These are phyloP conservation scores for Lepisosteus osseus DNA, from an alignment of 2,113 vertebrate genomes.

Conservation along the genomic window DNA sequence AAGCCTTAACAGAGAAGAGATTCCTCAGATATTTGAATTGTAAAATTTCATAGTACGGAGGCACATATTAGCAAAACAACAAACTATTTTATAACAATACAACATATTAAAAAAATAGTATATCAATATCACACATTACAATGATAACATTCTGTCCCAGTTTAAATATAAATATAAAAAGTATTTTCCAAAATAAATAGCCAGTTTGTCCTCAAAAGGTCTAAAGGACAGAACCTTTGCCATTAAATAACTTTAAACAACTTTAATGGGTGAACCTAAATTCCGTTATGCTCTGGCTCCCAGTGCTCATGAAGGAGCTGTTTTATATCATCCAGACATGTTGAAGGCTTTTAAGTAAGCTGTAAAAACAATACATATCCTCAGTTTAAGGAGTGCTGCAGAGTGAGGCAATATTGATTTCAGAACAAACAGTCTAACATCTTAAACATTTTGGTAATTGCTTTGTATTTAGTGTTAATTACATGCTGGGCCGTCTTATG, in stretches of 20 bases:
- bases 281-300: slow-evolving; percentile 63
- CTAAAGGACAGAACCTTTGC: slow-evolving; percentile 61
- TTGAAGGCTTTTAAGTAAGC: slow-evolving; percentile 80
- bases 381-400: slow-evolving; percentile 73
- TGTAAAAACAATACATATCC: slow-evolving; percentile 82
- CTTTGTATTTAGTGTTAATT: slow-evolving; percentile 72
- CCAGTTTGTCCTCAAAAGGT: slow-evolving; percentile 35
- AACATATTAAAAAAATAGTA: too few relatives aligned
- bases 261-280: slow-evolving; percentile 72
- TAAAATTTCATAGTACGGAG: too few relatives aligned
- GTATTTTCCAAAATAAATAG: slow-evolving; percentile 17
- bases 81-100: too few relatives aligned
- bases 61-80: too few relatives aligned
- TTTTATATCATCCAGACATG: slow-evolving; percentile 78
- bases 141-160: too few relatives aligned
- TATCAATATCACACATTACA: too few relatives aligned
- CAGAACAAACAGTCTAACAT: slow-evolving; percentile 75
- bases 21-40: too few relatives aligned
- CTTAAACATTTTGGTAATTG: slow-evolving; percentile 77
- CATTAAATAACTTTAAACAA: slow-evolving; percentile 63
- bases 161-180: background rate
- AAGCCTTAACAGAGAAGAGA: too few relatives aligned
- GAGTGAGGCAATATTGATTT: slow-evolving; percentile 79
- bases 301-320: slow-evolving; percentile 65
- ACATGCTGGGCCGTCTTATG: background rate